A percentile compares a stretch with the other conserved stretches of the same genome.
Evolutionary conservation across 1,140 invertebrate species (phyloP).

Genomic region (Platyscapa corneri): DNA sequence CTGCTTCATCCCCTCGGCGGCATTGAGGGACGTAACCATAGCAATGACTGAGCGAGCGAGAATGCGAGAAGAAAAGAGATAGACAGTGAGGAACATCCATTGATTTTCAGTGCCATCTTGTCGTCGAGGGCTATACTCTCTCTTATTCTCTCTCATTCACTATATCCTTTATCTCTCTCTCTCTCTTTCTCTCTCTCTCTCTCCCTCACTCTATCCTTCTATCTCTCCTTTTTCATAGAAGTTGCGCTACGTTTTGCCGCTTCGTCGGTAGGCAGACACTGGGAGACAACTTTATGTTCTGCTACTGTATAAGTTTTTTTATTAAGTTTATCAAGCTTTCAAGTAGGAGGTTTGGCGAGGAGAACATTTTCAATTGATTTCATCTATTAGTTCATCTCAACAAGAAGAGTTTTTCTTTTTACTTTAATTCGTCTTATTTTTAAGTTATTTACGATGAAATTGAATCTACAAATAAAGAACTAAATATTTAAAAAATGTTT

Average conservation of each 20-base stretch:
- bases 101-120: slow-evolving; percentile 74
- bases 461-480: no score
- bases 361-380: background rate
- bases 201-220: background rate
- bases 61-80: slow-evolving; percentile 9
- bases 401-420: no score
- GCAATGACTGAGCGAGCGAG: slow-evolving; percentile 66
- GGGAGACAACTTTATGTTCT: background rate
- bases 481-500: no score
- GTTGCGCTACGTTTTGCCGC: background rate
- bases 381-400: background rate
- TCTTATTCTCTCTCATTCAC: background rate
- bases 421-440: no score
- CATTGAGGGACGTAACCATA: slow-evolving; percentile 69
- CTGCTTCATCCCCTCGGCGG: background rate
- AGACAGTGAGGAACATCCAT: slow-evolving; percentile 52
- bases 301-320: background rate
- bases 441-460: no score
- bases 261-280: background rate
- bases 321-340: background rate
- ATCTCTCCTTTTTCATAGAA: background rate
- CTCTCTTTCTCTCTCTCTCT: background rate
- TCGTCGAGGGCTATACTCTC: slow-evolving; percentile 60
- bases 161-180: slow-evolving; percentile 16
- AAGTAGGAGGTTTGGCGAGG: background rate